These are phyloP conservation scores for Nomada fucata DNA, from an alignment of 2,888 invertebrate species.

Conservation along the genomic window DNA sequence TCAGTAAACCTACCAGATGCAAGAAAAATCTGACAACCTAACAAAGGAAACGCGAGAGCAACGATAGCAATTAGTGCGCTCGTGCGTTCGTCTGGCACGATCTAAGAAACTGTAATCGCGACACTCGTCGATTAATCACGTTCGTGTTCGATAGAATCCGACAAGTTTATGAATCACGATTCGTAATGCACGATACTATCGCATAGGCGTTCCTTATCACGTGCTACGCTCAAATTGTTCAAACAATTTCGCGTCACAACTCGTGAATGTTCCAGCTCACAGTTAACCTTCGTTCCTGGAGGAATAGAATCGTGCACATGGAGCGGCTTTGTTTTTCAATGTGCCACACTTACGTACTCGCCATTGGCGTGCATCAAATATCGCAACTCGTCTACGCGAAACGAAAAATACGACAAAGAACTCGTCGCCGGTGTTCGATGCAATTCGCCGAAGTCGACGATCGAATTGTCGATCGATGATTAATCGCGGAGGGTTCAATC, in stretches of 20 bases:
- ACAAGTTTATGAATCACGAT: constrained; percentile 62
- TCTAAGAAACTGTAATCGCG: constrained; percentile 40
- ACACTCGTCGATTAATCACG: constrained; percentile 60
- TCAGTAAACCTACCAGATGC: background rate
- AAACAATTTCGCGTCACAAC: constrained; percentile 27
- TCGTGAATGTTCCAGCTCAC: no score
- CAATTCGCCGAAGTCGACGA: background rate
- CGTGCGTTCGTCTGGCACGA: constrained; percentile 25
- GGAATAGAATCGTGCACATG: background rate
- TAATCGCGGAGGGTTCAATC: constrained; percentile 12
- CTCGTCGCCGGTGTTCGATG: constrained; percentile 1
- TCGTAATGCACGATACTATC: constrained; percentile 20
- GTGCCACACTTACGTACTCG: background rate
- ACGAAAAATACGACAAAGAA: background rate
- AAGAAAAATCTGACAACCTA: background rate
- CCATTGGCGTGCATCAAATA: constrained; percentile 4
- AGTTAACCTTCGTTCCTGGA: background rate
- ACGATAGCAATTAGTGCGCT: constrained; percentile 36
- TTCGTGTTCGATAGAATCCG: constrained; percentile 50
- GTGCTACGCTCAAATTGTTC: constrained; percentile 25
- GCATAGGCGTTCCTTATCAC: constrained; percentile 44
- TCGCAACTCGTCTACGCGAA: background rate
- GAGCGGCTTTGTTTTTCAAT: constrained; percentile 16
- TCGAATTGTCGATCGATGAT: constrained; percentile 32
- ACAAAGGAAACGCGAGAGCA: background rate